Percentiles rank a stretch among this genome's conserved stretches.
Conservation (phyloP, 2,113 vertebrate genomes). For the Eretmochelys imbricata region DNA sequence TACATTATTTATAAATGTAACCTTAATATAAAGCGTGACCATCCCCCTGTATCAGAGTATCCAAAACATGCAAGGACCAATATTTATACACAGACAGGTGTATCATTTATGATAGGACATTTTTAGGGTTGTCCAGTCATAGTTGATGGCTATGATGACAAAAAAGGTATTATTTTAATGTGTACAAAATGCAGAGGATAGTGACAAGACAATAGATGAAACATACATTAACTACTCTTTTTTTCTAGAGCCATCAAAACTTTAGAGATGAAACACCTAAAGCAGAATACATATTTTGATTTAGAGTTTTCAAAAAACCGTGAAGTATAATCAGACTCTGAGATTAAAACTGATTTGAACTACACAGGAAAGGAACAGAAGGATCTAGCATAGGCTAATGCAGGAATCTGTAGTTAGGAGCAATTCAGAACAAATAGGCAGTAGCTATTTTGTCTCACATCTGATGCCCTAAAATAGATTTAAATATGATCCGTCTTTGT, state of each 20-base stretch:
- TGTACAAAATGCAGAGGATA: neutral
- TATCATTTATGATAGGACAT: neutral
- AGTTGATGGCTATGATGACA: neutral
- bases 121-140: neutral
- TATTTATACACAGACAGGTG: neutral
- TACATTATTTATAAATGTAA: neutral
- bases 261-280: neutral
- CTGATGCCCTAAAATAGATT: conserved; percentile 51
- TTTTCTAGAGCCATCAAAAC: neutral
- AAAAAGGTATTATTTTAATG: neutral
- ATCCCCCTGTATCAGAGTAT: neutral
- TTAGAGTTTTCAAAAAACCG: conserved; percentile 6
- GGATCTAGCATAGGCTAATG: neutral
- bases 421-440: conserved; percentile 55
- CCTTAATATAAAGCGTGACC: neutral
- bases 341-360: conserved; percentile 41
- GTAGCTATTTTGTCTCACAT: conserved; percentile 38
- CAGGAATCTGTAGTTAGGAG: conserved; percentile 41
- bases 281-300: neutral
- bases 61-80: neutral
- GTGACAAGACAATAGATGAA: neutral
- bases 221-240: neutral
- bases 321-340: conserved; percentile 12
- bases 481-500: conserved; percentile 54
- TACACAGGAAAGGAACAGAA: conserved; percentile 26